phyloP scores from a whole-genome alignment of 2,797 vertebrate species.

The Nannoperca australis region DNA sequence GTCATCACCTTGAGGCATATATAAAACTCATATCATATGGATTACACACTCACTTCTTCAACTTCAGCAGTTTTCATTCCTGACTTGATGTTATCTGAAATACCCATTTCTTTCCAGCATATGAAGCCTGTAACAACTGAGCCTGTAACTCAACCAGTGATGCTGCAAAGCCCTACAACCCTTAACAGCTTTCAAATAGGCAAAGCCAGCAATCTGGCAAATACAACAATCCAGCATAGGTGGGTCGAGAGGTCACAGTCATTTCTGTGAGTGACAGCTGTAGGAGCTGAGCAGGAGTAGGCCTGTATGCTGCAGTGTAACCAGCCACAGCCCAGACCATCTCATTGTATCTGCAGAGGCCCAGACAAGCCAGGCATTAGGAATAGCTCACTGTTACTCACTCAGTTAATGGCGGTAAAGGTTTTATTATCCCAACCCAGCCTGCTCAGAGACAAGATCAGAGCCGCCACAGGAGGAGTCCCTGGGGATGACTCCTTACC shows the following conservation, averaged over 20 bases:
- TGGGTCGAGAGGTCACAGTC: conserved; percentile 59
- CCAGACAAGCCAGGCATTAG: conserved; percentile 48
- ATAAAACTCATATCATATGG: conserved; percentile 14
- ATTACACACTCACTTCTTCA: conserved; percentile 15
- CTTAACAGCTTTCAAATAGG: conserved; percentile 45
- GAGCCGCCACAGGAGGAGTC: conserved; percentile 69
- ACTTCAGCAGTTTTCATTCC: conserved; percentile 12
- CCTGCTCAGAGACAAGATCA: conserved; percentile 68
- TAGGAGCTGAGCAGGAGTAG: conserved; percentile 47
- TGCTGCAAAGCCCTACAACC: conserved; percentile 29
- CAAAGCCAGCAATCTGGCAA: conserved; percentile 53
- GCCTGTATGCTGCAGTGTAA: conserved; percentile 22
- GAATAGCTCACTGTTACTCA: conserved; percentile 64
- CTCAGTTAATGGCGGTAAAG: conserved; percentile 67
- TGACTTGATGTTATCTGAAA: conserved; percentile 22
- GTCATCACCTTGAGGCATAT: not conserved
- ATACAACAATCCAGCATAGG: conserved; percentile 53
- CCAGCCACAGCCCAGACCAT: conserved; percentile 7
- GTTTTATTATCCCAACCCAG: conserved; percentile 73
- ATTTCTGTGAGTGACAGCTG: conserved; percentile 67
- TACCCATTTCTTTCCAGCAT: conserved; percentile 6
- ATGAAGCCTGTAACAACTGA: conserved; percentile 19
- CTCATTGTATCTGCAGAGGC: conserved; percentile 32
- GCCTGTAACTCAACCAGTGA: conserved; percentile 4
- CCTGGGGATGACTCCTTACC: conserved; percentile 57